phyloP scores from a whole-genome alignment of 2,888 invertebrate genomes.

The Nyleta sp. region DNA sequence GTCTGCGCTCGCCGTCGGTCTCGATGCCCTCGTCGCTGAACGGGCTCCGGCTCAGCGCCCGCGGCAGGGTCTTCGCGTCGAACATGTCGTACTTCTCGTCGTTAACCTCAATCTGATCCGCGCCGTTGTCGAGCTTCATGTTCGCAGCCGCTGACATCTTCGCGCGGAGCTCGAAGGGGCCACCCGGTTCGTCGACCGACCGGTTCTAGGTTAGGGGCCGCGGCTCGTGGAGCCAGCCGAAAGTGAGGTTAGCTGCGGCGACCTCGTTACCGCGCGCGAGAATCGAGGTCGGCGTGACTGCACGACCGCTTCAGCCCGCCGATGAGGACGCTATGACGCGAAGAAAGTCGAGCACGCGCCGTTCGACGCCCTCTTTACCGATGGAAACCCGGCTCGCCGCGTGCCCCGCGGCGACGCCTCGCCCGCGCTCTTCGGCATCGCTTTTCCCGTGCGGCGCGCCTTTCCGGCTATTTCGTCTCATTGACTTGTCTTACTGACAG shows the following conservation, averaged over 20 bases:
- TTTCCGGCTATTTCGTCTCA: no score
- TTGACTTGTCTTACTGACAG: no score
- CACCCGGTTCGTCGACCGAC: no score
- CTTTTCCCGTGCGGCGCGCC: no score
- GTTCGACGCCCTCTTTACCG: no score
- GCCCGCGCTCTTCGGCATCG: no score
- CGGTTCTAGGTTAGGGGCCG: conserved; percentile 1
- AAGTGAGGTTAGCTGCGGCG: conserved; percentile 52
- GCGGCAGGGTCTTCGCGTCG: conserved; percentile 71
- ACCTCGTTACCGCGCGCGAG: conserved; percentile 51
- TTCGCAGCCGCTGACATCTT: conserved; percentile 28
- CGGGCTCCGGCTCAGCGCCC: conserved; percentile 75
- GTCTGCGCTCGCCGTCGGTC: conserved; percentile 72
- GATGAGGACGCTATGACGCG: conserved; percentile 54
- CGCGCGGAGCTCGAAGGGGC: not conserved
- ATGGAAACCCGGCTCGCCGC: no score
- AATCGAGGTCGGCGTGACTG: conserved; percentile 51
- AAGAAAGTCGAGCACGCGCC: no score
- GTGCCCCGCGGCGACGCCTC: no score
- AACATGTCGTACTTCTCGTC: conserved; percentile 77
- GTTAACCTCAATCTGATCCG: conserved; percentile 58
- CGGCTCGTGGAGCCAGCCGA: not conserved
- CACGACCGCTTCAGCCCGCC: conserved; percentile 42
- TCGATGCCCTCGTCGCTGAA: conserved; percentile 80
- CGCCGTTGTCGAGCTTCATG: conserved; percentile 42